Evolutionary conservation across 2,113 vertebrate species (phyloP).

Genomic region (Campylomormyrus tamandua): DNA sequence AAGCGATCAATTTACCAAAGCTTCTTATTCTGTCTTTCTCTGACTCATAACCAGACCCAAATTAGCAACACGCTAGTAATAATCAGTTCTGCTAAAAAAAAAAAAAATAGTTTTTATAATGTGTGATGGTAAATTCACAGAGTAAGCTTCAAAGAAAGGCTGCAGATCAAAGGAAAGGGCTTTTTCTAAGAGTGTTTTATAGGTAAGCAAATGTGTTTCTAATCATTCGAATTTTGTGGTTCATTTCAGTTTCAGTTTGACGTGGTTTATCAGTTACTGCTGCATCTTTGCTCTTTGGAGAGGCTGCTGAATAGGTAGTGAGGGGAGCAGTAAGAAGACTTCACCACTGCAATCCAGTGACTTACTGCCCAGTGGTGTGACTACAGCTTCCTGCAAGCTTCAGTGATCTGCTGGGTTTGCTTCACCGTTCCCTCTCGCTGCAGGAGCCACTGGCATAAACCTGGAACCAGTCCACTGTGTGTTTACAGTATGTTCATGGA

Average conservation of each 20-base stretch:
- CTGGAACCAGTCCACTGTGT: background rate
- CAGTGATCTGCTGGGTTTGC: background rate
- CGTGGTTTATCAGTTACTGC: background rate
- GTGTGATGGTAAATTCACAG: background rate
- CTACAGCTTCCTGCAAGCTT: background rate
- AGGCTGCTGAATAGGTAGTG: background rate
- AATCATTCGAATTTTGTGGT: background rate
- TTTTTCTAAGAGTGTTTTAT: background rate
- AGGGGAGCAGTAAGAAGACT: background rate
- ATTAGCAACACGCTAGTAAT: background rate
- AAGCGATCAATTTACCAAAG: background rate
- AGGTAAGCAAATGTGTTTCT: background rate
- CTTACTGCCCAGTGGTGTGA: background rate
- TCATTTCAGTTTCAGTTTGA: background rate
- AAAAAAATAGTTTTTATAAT: background rate
- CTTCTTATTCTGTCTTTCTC: background rate
- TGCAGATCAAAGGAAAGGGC: background rate
- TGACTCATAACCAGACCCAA: background rate
- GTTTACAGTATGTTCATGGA: background rate
- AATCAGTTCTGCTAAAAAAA: background rate
- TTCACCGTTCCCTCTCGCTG: background rate
- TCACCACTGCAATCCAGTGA: background rate
- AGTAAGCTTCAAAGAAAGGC: background rate
- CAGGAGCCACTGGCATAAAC: background rate
- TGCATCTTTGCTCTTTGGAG: background rate